Base-by-base conservation (phyloP, 2,888 invertebrate genomes). In the Caenorhabditis sp. region DNA sequence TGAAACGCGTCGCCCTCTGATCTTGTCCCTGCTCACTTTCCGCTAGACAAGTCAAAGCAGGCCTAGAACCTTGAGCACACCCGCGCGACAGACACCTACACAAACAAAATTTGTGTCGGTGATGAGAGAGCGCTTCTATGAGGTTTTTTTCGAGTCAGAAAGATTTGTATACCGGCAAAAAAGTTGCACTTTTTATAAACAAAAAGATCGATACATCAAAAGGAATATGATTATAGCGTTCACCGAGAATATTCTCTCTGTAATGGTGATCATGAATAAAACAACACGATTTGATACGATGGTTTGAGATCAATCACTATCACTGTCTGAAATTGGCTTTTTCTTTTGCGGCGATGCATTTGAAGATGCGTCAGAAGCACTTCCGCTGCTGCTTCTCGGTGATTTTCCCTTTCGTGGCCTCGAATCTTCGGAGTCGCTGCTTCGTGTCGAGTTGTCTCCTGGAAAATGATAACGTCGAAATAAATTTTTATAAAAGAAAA, bases 1-100 rank as follows among this genome's bases (percentile, higher is more conserved):
- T 28, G 44, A 76, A 59, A 76, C 75, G 75, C 31, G 47, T 76
- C 59, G 75, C 75, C 75, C 75, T 76, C 47, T 76, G 75, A 76
- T 76, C 75, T 44, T 76, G 75, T 76, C 38, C 28, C 47, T 51
- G 31, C 26, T 47, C 49, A n/a, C 73, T 63, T 74, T 64, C 63
- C 44, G 54, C 63, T 28, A 54, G 51, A 47, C 56, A 51, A 75
- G 41, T 58, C 74, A 59, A 59, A n/a, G 28, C 44, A 41, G 56
- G 56, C 64, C n/a, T 58, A 56, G 74, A 75, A 75, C 74, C 44
- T 75, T 56, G 74, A 56, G 56, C 74, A 56, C 73, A 66, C 54
- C 41, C 51, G 59, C 70, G 38, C 44, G 16, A 22, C 68, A 77
- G 76, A 77, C 76, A 77, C 76, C 76, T 77, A 77, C 69, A 69